Percentiles rank a stretch among this genome's conserved stretches.
phyloP scores from a whole-genome alignment of 2,888 invertebrate genomes.

The Rotaria magnacalcarata region DNA sequence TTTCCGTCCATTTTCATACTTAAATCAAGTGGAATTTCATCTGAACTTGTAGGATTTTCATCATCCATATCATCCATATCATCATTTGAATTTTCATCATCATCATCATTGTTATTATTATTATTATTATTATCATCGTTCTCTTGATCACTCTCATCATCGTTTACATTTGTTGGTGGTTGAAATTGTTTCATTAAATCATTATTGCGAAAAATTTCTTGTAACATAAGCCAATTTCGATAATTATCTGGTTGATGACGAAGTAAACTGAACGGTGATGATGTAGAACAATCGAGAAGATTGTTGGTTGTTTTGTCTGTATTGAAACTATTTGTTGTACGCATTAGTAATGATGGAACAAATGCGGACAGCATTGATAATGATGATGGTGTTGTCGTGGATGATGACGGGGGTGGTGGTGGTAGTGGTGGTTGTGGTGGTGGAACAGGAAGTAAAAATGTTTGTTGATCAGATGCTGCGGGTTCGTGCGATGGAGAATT shows the following conservation, averaged over 20 bases:
- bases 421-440: neutral
- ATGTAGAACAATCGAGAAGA: neutral
- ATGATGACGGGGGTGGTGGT: neutral
- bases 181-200: conserved; percentile 7
- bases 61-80: neutral
- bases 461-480: neutral
- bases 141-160: too few species aligned
- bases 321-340: too few species aligned
- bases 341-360: neutral
- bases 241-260: conserved; percentile 10
- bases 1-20: neutral
- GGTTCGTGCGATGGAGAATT: neutral
- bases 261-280: neutral
- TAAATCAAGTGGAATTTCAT: neutral
- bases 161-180: neutral
- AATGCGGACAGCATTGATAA: neutral
- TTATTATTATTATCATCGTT: neutral
- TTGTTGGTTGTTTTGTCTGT: neutral
- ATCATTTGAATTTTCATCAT: neutral
- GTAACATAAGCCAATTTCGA: conserved; percentile 8
- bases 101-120: neutral
- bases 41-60: neutral
- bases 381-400: neutral
- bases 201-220: neutral
- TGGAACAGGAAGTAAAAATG: conserved; percentile 19